These are phyloP conservation scores for Sternarchorhynchus goeldii DNA, from an alignment of 2,797 vertebrate genomes.

Conservation along the genomic window DNA sequence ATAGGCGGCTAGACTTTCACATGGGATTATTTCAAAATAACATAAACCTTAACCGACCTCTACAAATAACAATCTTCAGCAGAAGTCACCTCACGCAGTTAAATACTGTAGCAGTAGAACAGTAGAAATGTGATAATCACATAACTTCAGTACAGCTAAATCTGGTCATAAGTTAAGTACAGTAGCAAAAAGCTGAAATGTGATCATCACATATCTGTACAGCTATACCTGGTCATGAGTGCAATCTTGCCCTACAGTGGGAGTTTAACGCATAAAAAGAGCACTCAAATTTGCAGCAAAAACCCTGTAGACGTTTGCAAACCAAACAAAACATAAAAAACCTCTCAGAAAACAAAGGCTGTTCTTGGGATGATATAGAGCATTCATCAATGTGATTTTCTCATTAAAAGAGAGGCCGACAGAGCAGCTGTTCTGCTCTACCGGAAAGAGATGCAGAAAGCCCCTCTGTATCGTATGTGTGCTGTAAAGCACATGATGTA, in stretches of 20 bases:
- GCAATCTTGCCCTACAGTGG: not conserved
- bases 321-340: not conserved
- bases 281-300: not conserved
- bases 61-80: not conserved
- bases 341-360: constrained; percentile 4
- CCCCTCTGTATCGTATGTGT: constrained; percentile 27
- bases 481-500: constrained; percentile 25
- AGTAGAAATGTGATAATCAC: too few species aligned
- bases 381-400: constrained; percentile 50
- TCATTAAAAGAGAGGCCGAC: constrained; percentile 32
- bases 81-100: not conserved
- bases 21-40: constrained; percentile 22
- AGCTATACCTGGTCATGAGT: not conserved
- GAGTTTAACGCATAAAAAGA: not conserved
- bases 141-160: not conserved
- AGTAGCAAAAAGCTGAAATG: too few species aligned
- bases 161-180: not conserved
- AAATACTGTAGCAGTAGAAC: not conserved
- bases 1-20: not conserved
- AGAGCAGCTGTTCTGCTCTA: constrained; percentile 48
- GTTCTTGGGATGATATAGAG: constrained; percentile 27
- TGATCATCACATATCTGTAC: not conserved
- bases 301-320: not conserved
- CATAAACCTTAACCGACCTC: constrained; percentile 5
- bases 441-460: constrained; percentile 26